Base-by-base conservation (phyloP, 2,888 invertebrate species). In the Odontothrips loti region DNA sequence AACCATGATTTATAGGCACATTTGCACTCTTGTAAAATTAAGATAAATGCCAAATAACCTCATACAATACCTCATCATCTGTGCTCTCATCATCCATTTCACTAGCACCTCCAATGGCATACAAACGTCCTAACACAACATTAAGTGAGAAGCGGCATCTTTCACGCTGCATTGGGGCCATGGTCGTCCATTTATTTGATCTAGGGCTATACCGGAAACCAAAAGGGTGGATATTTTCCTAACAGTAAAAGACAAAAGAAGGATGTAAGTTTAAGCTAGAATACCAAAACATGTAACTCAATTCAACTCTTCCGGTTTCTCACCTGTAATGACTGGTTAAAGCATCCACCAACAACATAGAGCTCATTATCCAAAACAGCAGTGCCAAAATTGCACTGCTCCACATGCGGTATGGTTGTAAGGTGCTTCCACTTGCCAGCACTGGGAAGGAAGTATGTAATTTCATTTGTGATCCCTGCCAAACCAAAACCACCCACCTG, bases 381-480 rank as follows among this genome's bases (percentile, higher is more conserved):
- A 11, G 92, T 91, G 1, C 93, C 93, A 86, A 92, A 93, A 86
- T 93, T 93, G 86, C 92, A 93, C 86, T 93, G 93, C 84, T 93
- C 92, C 10, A 93, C 91, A 85, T 93, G 93, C 0, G 93, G 93
- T 84, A 93, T 93, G 75, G 90, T 89, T 4, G 93, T 92, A 47
- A 93, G 86, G 83, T 90, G 89, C 83, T 90, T 89, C 92, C 93
- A 92, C 85, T 90, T 90, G 12, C 90, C 89, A 3, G 86, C 85
- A 79, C 89, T 89, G 0, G 90, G 89, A 82, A 92, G 88, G 84
- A 90, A 91, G 86, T 91, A 93, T 75, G 91, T 91, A 43, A 93
- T 90, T 86, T 92, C 91, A 86, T 93, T 93, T 34, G 92, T 91
- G 82, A 93, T 90, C 9, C 93, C 92, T 83, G 89, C 89, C 79